Conservation (phyloP, 23 tunicate species). For the Clavelina lepadiformis region DNA sequence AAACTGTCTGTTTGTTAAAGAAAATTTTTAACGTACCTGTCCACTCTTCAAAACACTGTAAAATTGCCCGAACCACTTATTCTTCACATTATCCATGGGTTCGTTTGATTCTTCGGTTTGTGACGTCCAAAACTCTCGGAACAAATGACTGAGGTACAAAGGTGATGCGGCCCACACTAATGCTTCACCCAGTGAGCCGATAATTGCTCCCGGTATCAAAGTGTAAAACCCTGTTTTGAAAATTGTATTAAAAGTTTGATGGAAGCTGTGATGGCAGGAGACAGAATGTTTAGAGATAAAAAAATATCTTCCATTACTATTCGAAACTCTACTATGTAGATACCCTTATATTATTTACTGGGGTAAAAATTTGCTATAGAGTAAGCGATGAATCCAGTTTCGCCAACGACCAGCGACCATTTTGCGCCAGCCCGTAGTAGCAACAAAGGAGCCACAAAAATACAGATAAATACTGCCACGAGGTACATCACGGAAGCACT, state of each 20-base stretch:
- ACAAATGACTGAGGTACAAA: slow-evolving; percentile 2
- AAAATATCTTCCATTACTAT: neutral
- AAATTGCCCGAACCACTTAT: slow-evolving; percentile 20
- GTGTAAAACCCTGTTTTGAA: slow-evolving; percentile 1
- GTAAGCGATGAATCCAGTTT: slow-evolving; percentile 29
- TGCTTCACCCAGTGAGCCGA: slow-evolving; percentile 44
- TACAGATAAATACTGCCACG: slow-evolving; percentile 1
- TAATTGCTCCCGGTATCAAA: slow-evolving; percentile 20
- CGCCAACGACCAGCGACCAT: slow-evolving; percentile 43
- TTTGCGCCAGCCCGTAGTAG: slow-evolving; percentile 22
- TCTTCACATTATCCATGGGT: neutral
- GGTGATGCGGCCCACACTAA: slow-evolving; percentile 34
- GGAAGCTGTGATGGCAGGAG: too few relatives aligned
- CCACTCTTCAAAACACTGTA: slow-evolving; percentile 17
- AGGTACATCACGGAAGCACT: slow-evolving; percentile 19
- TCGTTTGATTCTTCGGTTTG: neutral
- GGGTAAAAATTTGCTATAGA: slow-evolving; percentile 34
- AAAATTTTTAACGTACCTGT: slow-evolving; percentile 6
- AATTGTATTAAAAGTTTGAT: neutral
- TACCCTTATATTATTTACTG: slow-evolving; percentile 16
- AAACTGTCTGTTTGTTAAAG: too few relatives aligned
- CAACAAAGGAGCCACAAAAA: slow-evolving; percentile 17
- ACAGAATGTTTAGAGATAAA: too few relatives aligned
- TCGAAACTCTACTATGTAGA: neutral
- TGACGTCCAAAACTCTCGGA: slow-evolving; percentile 5